A percentile compares a stretch with the other conserved stretches of the same genome.
Evolutionary conservation across 2,888 invertebrate genomes (phyloP).

Genomic region (Isotomurus palustris): DNA sequence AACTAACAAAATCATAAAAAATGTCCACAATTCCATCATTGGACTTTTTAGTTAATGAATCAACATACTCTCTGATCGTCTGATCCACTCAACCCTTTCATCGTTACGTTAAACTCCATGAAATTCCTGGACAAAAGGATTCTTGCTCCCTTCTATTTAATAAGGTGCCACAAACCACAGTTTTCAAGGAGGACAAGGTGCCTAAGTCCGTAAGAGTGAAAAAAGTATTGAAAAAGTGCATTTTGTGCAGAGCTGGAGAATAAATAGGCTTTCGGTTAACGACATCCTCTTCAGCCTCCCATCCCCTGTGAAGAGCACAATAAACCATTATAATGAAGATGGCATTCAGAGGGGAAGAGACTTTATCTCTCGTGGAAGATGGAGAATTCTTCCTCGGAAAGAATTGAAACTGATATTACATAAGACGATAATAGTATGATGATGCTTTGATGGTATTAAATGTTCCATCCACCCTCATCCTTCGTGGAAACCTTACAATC

Average conservation of each 20-base stretch:
- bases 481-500: no score
- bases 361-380: slow-evolving; percentile 4
- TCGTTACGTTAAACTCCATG: neutral
- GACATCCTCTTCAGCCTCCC: slow-evolving; percentile 11
- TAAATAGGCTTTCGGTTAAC: slow-evolving; percentile 7
- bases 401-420: slow-evolving; percentile 8
- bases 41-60: no score
- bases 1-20: no score
- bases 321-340: slow-evolving; percentile 13
- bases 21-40: no score
- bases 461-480: slow-evolving; percentile 25
- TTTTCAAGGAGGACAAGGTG: no score
- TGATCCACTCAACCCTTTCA: neutral
- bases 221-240: neutral
- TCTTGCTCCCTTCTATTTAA: no score
- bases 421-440: slow-evolving; percentile 7
- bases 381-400: neutral
- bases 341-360: slow-evolving; percentile 2
- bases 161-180: no score
- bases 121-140: neutral
- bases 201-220: neutral
- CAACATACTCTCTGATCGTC: no score
- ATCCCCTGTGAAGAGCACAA: slow-evolving; percentile 7
- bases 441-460: slow-evolving; percentile 34
- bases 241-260: no score